Percentiles rank a stretch among this genome's conserved stretches.
Conservation (phyloP, 2,113 vertebrate species). For the Poeciliopsis retropinna region DNA sequence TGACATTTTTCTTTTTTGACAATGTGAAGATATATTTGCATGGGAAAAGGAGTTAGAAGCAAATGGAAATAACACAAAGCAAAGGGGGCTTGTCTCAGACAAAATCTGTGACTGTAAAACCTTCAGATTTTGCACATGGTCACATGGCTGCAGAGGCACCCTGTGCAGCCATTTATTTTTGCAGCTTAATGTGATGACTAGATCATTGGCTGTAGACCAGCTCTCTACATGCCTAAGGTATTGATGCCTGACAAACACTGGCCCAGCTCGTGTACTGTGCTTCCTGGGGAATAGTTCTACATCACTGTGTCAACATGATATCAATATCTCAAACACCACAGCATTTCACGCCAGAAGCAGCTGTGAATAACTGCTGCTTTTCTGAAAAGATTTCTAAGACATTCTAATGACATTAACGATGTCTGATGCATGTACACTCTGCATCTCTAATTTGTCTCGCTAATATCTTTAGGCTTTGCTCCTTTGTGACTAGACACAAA, state of each 20-base stretch:
- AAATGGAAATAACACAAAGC: background rate
- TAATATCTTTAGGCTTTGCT: constrained; percentile 12
- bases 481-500: constrained; percentile 18
- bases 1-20: background rate
- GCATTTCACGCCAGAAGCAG: constrained; percentile 19
- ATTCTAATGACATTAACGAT: background rate
- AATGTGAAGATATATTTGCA: background rate
- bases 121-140: background rate
- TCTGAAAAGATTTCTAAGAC: constrained; percentile 6
- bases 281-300: constrained; percentile 12
- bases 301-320: constrained; percentile 19
- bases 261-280: background rate
- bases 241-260: constrained; percentile 10
- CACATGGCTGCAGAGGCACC: background rate
- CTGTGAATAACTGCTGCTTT: constrained; percentile 14
- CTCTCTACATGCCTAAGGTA: background rate
- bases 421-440: background rate
- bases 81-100: background rate
- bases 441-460: background rate
- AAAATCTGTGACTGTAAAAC: background rate
- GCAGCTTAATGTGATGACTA: constrained; percentile 10
- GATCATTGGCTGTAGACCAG: constrained; percentile 8
- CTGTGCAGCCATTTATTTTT: background rate
- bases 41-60: background rate
- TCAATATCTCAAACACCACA: constrained; percentile 15